Evolutionary conservation across 2,113 vertebrate genomes (phyloP).

Genomic region (Phalacrocorax brasilianus): DNA sequence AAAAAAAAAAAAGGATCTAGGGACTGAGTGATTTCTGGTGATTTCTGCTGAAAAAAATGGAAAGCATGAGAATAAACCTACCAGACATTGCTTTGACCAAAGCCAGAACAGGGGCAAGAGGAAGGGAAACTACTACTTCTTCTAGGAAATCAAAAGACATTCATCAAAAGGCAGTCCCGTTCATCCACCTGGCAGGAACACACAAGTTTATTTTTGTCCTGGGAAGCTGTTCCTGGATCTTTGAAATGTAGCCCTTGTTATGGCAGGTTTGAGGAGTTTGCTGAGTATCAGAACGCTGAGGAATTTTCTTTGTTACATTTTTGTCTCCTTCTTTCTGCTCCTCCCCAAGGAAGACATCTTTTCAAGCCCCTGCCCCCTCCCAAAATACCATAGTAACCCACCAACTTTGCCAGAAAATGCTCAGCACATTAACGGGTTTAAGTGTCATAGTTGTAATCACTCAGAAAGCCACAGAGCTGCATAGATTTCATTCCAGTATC

Average conservation of each 20-base stretch:
- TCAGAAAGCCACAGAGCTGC: conserved; percentile 60
- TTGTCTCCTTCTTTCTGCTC: conserved; percentile 9
- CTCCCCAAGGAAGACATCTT: conserved; percentile 6
- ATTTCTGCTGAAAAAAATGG: neutral
- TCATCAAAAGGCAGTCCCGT: neutral
- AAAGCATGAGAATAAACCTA: neutral
- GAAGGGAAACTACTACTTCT: conserved; percentile 1
- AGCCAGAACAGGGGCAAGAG: neutral
- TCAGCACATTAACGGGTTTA: conserved; percentile 75
- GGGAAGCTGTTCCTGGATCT: conserved; percentile 25
- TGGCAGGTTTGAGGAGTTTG: conserved; percentile 6
- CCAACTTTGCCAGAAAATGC: conserved; percentile 68
- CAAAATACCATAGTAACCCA: conserved; percentile 55
- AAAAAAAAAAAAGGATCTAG: neutral
- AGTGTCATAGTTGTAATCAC: conserved; percentile 39
- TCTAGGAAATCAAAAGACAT: conserved; percentile 32
- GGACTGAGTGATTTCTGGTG: neutral
- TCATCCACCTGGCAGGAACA: conserved; percentile 33
- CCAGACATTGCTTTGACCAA: neutral
- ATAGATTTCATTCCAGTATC: conserved; percentile 66
- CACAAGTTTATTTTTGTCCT: conserved; percentile 35
- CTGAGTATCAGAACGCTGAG: neutral
- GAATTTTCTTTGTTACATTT: conserved; percentile 34
- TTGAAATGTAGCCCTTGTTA: neutral
- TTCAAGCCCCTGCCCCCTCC: conserved; percentile 46